These are phyloP conservation scores for Drosophila melanosoma DNA, from an alignment of 2,888 invertebrate species.

Conservation along the genomic window DNA sequence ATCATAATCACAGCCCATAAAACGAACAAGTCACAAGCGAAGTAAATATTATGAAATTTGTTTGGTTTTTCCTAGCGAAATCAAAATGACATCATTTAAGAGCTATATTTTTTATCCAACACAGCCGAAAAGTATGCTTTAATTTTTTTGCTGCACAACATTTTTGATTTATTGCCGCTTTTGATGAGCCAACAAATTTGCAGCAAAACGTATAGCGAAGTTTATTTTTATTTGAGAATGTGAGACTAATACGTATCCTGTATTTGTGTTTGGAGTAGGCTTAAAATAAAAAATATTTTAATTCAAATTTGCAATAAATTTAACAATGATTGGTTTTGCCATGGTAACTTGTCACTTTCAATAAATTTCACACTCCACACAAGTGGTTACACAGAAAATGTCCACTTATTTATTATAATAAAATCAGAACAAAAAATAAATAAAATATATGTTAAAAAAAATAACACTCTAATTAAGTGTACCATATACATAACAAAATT, in stretches of 20 bases:
- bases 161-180: slow-evolving; percentile 1
- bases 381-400: background rate
- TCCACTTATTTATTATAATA: background rate
- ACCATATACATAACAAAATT: background rate
- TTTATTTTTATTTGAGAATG: background rate
- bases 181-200: background rate
- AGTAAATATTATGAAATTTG: slow-evolving; percentile 51
- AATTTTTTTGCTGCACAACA: slow-evolving; percentile 9
- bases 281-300: background rate
- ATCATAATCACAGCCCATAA: slow-evolving; percentile 58
- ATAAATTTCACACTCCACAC: too few relatives aligned
- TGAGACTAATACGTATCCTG: background rate
- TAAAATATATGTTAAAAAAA: background rate
- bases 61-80: slow-evolving; percentile 49
- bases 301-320: background rate
- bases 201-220: background rate
- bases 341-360: too few relatives aligned
- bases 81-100: slow-evolving; percentile 69
- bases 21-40: slow-evolving; percentile 54
- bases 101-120: slow-evolving; percentile 1
- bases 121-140: slow-evolving; percentile 41
- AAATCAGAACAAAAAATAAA: background rate
- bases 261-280: background rate
- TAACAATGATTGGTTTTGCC: background rate
- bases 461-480: background rate